phyloP scores from a whole-genome alignment of 2,113 vertebrate species.

The Nothocercus nigrocapillus region DNA sequence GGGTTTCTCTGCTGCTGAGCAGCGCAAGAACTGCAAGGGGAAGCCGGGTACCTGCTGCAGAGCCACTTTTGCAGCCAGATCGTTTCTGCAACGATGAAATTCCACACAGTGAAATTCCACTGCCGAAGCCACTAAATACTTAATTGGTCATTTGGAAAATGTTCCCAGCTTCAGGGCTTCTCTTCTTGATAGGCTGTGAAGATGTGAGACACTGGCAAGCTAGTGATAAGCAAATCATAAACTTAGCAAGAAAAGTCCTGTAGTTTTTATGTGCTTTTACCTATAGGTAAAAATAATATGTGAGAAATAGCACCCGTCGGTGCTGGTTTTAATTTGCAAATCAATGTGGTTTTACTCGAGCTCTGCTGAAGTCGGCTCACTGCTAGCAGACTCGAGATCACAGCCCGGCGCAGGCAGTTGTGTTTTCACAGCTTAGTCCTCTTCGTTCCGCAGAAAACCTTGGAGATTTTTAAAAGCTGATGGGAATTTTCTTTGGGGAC shows the following conservation, averaged over 20 bases:
- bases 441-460: not conserved
- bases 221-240: not conserved
- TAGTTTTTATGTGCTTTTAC: not conserved
- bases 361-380: not conserved
- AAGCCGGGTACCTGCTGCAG: not conserved
- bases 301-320: not conserved
- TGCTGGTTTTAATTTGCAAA: not conserved
- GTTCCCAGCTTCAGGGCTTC: conserved; percentile 44
- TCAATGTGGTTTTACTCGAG: fast-evolving
- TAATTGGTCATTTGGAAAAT: conserved; percentile 64
- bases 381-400: not conserved
- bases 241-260: not conserved
- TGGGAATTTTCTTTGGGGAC: not conserved
- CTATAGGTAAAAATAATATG: not conserved
- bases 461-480: conserved; percentile 11
- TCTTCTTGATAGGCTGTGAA: conserved; percentile 7
- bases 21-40: not conserved
- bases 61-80: conserved; percentile 10
- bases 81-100: conserved; percentile 25
- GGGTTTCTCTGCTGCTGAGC: not conserved
- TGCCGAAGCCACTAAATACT: conserved; percentile 60
- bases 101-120: conserved; percentile 42
- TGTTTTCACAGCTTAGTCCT: not conserved
- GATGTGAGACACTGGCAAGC: not conserved
- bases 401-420: not conserved